Conservation (phyloP, 1,140 invertebrate species). For the Contarinia nasturtii region DNA sequence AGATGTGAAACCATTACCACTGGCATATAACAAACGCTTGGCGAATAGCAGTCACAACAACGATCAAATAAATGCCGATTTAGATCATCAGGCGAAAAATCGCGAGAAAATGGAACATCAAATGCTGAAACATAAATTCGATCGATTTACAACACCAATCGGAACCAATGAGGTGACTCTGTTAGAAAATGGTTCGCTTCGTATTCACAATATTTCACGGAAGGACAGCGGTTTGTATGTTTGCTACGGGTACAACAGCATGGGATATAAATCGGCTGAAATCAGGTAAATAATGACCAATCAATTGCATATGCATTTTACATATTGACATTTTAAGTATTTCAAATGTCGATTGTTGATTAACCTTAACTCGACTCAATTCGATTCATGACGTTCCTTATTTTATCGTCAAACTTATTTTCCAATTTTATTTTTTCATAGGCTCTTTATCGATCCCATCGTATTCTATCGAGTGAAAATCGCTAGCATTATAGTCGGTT, state of each 20-base stretch:
- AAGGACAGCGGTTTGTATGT: conserved; percentile 73
- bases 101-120: conserved; percentile 11
- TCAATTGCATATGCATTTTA: neutral
- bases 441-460: conserved; percentile 59
- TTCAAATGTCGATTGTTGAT: too few species aligned
- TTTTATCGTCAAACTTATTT: neutral
- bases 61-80: conserved; percentile 11
- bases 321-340: neutral
- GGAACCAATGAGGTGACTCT: conserved; percentile 22
- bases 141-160: conserved; percentile 7
- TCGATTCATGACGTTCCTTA: too few species aligned
- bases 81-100: conserved; percentile 29
- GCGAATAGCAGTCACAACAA: conserved; percentile 12
- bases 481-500: conserved; percentile 62
- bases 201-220: conserved; percentile 41
- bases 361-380: too few species aligned
- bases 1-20: conserved; percentile 17
- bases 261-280: conserved; percentile 51
- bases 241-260: conserved; percentile 67
- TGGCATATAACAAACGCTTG: neutral
- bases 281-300: conserved; percentile 25
- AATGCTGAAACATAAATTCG: neutral
- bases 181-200: conserved; percentile 45
- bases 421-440: conserved; percentile 9
- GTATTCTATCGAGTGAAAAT: conserved; percentile 67